These are phyloP conservation scores for Nemurella pictetii DNA, from an alignment of 2,888 invertebrate species.

Conservation along the genomic window DNA sequence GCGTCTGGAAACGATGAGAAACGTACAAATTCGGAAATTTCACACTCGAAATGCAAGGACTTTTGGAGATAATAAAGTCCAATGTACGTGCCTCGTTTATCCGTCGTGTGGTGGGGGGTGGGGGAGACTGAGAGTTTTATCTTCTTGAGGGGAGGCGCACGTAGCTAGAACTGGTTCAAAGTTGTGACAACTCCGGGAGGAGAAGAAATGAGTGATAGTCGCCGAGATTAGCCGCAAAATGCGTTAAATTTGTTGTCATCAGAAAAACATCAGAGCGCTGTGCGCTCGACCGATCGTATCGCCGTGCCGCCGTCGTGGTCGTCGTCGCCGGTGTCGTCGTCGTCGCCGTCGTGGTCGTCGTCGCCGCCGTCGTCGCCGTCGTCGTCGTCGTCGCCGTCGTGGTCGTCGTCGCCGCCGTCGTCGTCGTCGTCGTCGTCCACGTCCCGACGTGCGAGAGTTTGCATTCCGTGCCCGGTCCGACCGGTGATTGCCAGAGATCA, in stretches of 20 bases:
- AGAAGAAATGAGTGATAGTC: not conserved
- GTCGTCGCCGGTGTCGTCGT: not conserved
- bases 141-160: too few species aligned
- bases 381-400: not conserved
- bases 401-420: not conserved
- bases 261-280: not conserved
- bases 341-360: not conserved
- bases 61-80: not conserved
- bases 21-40: not conserved
- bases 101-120: not conserved
- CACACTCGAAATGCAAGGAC: not conserved
- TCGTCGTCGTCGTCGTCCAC: too few species aligned
- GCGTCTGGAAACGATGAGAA: not conserved
- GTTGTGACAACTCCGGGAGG: not conserved
- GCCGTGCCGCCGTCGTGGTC: not conserved
- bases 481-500: conserved; percentile 1
- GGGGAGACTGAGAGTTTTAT: not conserved
- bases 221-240: not conserved
- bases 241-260: not conserved
- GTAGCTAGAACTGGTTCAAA: not conserved
- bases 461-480: not conserved
- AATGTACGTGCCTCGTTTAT: not conserved
- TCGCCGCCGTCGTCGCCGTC: too few species aligned
- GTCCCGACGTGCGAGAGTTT: not conserved
- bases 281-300: not conserved